Evolutionary conservation across 2,113 vertebrate species (phyloP), one percentile per base, ranked within the genome.

Genomic region (Pteropus alecto): DNA sequence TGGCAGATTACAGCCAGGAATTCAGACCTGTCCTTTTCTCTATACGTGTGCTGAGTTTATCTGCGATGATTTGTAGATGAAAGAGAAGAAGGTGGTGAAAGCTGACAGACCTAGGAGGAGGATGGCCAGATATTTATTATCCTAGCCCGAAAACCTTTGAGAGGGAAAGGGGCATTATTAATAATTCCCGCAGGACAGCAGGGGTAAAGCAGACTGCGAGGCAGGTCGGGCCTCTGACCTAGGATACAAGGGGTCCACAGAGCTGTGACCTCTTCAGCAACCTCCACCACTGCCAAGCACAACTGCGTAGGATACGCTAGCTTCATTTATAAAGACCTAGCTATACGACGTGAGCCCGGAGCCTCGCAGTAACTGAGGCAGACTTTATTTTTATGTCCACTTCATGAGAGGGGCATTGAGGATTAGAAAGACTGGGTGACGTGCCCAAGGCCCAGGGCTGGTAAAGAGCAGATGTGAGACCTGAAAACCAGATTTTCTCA

Each of bases 241-340:
- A 38, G 60, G 28, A 60, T 0, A 11, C 7, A 7, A 30, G 24
- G 21, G 58, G 46, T 48, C 24, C n/a, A 38, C 0, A 0, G 46
- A 6, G 43, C n/a, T 54, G 26, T 4, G 73, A 38, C 15, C 15
- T 15, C 35, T 58, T 22, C 68, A n/a, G 38, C 0, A 6, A 65
- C 14, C 46, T 28, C 38, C 16, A 3, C 5, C 1, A 41, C 21
- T 35, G 14, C 76, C 83, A 46, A 18, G 67, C 63, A 43, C 1
- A 10, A 30, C 88, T 30, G 56, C 3, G 6, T 6, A 14, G 22
- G 11, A 22, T 1, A 7, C 2, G 0, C 21, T 5, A 6, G 18
- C 28, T 26, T 68, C 14, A 2, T 8, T 21, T 41, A 67, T 76
- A 48, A 30, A 38, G 58, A 67, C 22, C 22, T 38, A 41, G 7